A percentile compares a stretch with the other conserved stretches of the same genome.
Conservation (phyloP, 2,113 vertebrate species). For the Coreoperca whiteheadi region DNA sequence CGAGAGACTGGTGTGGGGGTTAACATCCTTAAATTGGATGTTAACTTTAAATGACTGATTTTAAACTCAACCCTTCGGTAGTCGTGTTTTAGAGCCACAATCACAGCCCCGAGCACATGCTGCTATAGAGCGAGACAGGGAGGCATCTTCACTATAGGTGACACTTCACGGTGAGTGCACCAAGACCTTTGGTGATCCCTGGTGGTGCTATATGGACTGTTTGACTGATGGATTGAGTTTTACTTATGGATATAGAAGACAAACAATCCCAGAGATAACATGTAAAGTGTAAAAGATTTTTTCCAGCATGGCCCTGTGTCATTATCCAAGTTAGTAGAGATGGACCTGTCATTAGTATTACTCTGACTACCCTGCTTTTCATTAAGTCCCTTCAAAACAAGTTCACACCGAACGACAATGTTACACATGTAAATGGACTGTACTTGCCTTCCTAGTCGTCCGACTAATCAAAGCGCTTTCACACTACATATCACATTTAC, state of each 20-base stretch:
- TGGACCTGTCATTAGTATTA: not conserved
- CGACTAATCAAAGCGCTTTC: too few species aligned
- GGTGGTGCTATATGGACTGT: not conserved
- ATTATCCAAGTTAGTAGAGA: not conserved
- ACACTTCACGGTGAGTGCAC: not conserved
- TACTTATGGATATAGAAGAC: too few species aligned
- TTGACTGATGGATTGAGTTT: too few species aligned
- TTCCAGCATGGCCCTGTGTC: too few species aligned
- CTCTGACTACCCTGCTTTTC: not conserved
- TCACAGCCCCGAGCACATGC: constrained; percentile 18
- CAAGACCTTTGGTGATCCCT: too few species aligned
- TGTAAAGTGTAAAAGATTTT: too few species aligned
- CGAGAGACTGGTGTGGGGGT: too few species aligned
- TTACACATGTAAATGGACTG: not conserved
- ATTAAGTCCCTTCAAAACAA: not conserved
- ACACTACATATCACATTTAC: too few species aligned
- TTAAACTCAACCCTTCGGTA: constrained; percentile 46
- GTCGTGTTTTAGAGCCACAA: constrained; percentile 37
- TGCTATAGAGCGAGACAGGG: not conserved
- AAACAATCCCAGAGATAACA: too few species aligned
- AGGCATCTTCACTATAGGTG: not conserved
- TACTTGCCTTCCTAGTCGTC: too few species aligned
- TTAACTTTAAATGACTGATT: constrained; percentile 39
- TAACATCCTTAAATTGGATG: constrained; percentile 41
- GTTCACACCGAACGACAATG: not conserved